phyloP scores from a whole-genome alignment of 1,140 invertebrate species.

The Rhynchophorus ferrugineus region DNA sequence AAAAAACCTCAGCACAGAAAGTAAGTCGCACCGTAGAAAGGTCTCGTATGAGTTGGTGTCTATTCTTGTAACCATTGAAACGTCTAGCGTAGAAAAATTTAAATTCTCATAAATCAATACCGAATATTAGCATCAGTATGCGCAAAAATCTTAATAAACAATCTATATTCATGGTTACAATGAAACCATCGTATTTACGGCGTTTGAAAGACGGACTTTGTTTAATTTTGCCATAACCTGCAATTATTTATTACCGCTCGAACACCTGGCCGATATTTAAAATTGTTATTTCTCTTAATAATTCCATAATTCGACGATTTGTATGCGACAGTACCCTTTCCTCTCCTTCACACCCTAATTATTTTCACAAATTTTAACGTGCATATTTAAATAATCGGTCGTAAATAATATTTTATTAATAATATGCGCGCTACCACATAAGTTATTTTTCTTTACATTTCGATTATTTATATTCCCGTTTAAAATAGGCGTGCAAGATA shows the following conservation, averaged over 20 bases:
- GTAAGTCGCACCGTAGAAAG: too few species aligned
- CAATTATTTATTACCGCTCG: slow-evolving; percentile 10
- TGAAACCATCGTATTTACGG: slow-evolving; percentile 13
- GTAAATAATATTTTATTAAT: not conserved
- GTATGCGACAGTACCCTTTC: slow-evolving; percentile 4
- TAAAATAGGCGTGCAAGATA: too few species aligned
- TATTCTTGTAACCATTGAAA: too few species aligned
- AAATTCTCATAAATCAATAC: slow-evolving; percentile 3
- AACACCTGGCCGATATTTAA: slow-evolving; percentile 15
- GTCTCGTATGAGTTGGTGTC: too few species aligned
- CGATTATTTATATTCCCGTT: too few species aligned
- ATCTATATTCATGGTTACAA: slow-evolving; percentile 7
- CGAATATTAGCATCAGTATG: slow-evolving; percentile 1
- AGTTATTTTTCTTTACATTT: too few species aligned
- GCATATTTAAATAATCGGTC: slow-evolving; percentile 4
- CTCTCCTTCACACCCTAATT: too few species aligned
- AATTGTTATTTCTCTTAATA: slow-evolving; percentile 2
- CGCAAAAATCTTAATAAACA: slow-evolving; percentile 7
- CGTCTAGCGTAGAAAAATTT: too few species aligned
- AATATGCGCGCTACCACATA: too few species aligned
- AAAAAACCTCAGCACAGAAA: too few species aligned
- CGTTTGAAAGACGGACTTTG: slow-evolving; percentile 8
- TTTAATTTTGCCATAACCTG: slow-evolving; percentile 16
- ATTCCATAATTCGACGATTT: slow-evolving; percentile 11
- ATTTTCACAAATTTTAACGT: slow-evolving; percentile 6